Percentiles rank a stretch among this genome's conserved stretches.
Evolutionary conservation across 2,113 vertebrate genomes (phyloP).

Genomic region (Etia nguti): DNA sequence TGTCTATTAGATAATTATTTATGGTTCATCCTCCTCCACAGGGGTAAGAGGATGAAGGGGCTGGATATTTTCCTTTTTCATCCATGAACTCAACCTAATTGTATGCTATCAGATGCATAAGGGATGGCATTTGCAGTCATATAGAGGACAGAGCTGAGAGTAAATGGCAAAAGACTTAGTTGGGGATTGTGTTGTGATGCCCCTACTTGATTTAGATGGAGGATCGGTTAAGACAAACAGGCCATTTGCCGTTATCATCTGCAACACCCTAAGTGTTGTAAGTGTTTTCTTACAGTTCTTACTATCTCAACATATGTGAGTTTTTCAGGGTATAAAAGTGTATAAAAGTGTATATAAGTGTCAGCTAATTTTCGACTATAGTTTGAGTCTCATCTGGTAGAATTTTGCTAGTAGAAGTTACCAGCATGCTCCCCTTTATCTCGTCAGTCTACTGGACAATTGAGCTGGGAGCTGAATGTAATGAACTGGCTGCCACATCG

Average conservation of each 20-base stretch:
- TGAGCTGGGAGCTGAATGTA: not conserved
- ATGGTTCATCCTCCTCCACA: not conserved
- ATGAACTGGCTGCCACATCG: not conserved
- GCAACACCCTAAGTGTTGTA: not conserved
- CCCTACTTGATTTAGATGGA: not conserved
- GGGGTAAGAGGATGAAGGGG: not conserved
- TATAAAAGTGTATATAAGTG: not conserved
- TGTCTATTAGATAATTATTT: conserved; percentile 20
- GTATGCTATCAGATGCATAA: conserved; percentile 21
- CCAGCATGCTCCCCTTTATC: not conserved
- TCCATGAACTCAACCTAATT: conserved; percentile 24
- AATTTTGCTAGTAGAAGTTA: not conserved
- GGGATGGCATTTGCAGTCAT: conserved; percentile 12
- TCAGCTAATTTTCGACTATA: not conserved
- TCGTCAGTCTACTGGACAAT: not conserved
- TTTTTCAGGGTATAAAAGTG: not conserved
- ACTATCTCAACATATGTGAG: not conserved
- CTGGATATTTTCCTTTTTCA: not conserved
- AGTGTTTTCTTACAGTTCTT: not conserved
- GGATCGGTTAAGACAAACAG: not conserved
- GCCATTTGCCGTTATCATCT: not conserved
- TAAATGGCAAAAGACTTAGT: not conserved
- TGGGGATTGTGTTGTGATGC: not conserved
- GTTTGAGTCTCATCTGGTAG: not conserved
- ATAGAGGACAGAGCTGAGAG: conserved; percentile 14